Evolutionary conservation across 2,797 vertebrate genomes (phyloP).

Genomic region (Pseudopleuronectes americanus): DNA sequence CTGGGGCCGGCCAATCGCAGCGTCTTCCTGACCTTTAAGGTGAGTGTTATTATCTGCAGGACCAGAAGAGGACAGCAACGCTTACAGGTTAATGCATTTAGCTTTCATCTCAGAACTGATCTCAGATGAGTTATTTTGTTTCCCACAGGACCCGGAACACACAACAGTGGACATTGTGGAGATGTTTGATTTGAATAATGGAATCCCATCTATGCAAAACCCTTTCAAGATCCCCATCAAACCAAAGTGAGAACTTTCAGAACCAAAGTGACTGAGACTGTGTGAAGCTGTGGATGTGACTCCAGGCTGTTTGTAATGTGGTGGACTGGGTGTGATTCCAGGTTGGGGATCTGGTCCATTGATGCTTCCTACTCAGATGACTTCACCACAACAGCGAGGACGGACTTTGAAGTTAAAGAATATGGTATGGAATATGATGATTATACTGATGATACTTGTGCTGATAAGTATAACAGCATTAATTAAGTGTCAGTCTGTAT

Average conservation of each 20-base stretch:
- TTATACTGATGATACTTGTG: background rate
- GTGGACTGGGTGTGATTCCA: slow-evolving; percentile 48
- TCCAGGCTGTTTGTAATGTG: background rate
- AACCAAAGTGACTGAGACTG: rapidly evolving
- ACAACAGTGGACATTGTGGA: slow-evolving; percentile 86
- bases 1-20: slow-evolving; percentile 86
- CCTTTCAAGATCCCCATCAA: slow-evolving; percentile 93
- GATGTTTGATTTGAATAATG: slow-evolving; percentile 86
- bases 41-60: slow-evolving; percentile 64
- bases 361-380: slow-evolving; percentile 87
- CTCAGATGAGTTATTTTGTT: background rate
- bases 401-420: slow-evolving; percentile 92
- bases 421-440: slow-evolving; percentile 94
- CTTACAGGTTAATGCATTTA: background rate
- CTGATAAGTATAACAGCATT: background rate
- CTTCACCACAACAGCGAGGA: slow-evolving; percentile 82
- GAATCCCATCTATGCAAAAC: slow-evolving; percentile 90
- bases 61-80: background rate
- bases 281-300: background rate
- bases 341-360: slow-evolving; percentile 91
- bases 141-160: slow-evolving; percentile 87
- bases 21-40: slow-evolving; percentile 88
- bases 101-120: too few relatives aligned
- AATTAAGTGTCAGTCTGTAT: slow-evolving; percentile 21
- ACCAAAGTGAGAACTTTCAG: slow-evolving; percentile 85